Evolutionary conservation across 2,888 invertebrate species (phyloP).

Genomic region (Papilio protenor): DNA sequence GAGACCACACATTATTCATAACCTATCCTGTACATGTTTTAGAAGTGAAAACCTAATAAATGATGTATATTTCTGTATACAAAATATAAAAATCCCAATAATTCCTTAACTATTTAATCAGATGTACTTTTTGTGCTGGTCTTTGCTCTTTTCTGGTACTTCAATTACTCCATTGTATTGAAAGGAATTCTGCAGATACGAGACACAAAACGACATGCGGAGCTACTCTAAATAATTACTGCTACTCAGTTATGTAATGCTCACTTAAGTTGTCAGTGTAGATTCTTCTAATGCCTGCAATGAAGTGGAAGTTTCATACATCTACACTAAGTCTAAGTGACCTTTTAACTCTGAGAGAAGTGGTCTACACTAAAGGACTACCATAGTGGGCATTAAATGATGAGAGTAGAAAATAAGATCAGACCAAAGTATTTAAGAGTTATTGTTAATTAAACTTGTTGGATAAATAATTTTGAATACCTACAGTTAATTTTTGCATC

Average conservation of each 20-base stretch:
- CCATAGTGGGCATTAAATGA: not conserved
- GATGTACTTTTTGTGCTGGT: slow-evolving; percentile 65
- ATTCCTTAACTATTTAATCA: slow-evolving; percentile 53
- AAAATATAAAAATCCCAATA: not conserved
- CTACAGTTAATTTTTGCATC: too few species aligned
- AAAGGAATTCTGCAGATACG: slow-evolving; percentile 57
- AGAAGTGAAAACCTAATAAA: too few species aligned
- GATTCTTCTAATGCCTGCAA: not conserved
- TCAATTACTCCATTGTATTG: slow-evolving; percentile 72
- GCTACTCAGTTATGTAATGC: not conserved
- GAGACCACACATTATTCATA: too few species aligned
- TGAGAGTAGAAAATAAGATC: not conserved
- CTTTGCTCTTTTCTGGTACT: slow-evolving; percentile 71
- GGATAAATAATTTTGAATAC: not conserved
- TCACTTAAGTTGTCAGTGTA: not conserved
- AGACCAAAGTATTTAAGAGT: not conserved
- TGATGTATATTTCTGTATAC: not conserved
- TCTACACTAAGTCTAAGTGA: not conserved
- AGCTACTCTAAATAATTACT: slow-evolving; percentile 48
- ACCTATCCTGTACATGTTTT: too few species aligned
- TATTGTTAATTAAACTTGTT: not conserved
- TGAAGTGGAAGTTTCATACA: too few species aligned
- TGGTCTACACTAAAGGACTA: not conserved
- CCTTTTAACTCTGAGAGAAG: not conserved
- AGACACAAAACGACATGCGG: slow-evolving; percentile 45